These are phyloP conservation scores for Equus przewalskii DNA, from an alignment of 2,113 vertebrate species.

Conservation along the genomic window DNA sequence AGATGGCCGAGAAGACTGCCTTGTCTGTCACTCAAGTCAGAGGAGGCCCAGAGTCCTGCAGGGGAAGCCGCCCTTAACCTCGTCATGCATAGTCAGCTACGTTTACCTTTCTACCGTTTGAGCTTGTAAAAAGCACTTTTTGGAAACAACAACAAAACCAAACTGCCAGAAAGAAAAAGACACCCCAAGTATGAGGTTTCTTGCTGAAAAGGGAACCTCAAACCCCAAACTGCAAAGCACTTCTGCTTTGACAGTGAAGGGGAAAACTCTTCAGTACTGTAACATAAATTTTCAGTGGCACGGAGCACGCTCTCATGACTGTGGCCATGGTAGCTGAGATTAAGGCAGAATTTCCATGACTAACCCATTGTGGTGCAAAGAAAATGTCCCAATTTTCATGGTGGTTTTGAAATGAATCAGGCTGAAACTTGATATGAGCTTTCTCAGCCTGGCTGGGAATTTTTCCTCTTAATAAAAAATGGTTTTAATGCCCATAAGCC, in stretches of 20 bases:
- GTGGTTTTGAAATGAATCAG: constrained; percentile 72
- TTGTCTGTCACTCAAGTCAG: constrained; percentile 48
- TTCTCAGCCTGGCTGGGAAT: constrained; percentile 69
- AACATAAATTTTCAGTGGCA: constrained; percentile 9
- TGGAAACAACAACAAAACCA: constrained; percentile 21
- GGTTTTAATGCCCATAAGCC: constrained; percentile 56
- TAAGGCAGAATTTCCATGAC: constrained; percentile 76
- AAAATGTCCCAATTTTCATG: constrained; percentile 78
- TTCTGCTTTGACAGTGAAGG: constrained; percentile 19
- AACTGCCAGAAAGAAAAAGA: constrained; percentile 39
- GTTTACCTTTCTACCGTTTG: neutral
- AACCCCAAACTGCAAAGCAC: neutral
- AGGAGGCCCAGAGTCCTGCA: neutral
- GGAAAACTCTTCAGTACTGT: neutral
- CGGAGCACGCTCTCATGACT: constrained; percentile 27
- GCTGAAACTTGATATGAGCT: constrained; percentile 73
- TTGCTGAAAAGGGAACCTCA: constrained; percentile 19
- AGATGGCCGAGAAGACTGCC: constrained; percentile 40
- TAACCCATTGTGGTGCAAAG: constrained; percentile 68
- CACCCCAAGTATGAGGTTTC: neutral
- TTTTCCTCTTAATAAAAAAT: constrained; percentile 75
- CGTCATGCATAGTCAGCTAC: neutral
- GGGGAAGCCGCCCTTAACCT: neutral
- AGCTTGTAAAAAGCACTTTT: constrained; percentile 6
- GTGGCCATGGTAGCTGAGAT: constrained; percentile 49